phyloP scores from a whole-genome alignment of 2,113 vertebrate genomes.

The Rattus norvegicus region DNA sequence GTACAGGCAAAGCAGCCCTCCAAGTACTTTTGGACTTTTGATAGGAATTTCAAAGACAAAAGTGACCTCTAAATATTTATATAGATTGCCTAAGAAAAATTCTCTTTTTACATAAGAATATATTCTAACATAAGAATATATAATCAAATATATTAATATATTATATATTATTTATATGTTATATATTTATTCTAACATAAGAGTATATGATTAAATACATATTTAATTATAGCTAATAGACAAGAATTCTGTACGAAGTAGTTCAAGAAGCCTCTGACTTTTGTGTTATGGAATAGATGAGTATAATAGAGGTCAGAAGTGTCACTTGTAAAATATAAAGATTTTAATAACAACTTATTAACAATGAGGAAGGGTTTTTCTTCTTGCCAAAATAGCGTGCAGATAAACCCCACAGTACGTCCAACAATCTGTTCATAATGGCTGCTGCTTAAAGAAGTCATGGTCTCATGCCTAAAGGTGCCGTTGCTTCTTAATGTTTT shows the following conservation, averaged over 20 bases:
- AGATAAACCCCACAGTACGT: not conserved
- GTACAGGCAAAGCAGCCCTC: not conserved
- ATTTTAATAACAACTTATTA: constrained; percentile 39
- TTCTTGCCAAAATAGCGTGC: not conserved
- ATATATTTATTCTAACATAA: not conserved
- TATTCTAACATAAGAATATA: not conserved
- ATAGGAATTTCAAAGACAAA: not conserved
- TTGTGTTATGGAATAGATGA: not conserved
- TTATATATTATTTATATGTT: too few species aligned
- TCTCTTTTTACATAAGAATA: not conserved
- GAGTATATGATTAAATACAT: not conserved
- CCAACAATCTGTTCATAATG: constrained; percentile 11
- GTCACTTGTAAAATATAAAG: not conserved
- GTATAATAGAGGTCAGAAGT: not conserved
- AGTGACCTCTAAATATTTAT: not conserved
- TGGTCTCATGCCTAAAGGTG: not conserved
- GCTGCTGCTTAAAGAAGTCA: not conserved
- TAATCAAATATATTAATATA: not conserved
- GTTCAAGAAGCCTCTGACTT: not conserved
- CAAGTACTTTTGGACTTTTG: not conserved
- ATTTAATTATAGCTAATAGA: constrained; percentile 33
- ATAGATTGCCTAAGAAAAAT: constrained; percentile 14
- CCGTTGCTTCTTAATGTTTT: not conserved
- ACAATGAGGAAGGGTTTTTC: not conserved
- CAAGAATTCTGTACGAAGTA: not conserved